Evolutionary conservation across 2,888 invertebrate genomes (phyloP).

Genomic region (Plagodis dolabraria): DNA sequence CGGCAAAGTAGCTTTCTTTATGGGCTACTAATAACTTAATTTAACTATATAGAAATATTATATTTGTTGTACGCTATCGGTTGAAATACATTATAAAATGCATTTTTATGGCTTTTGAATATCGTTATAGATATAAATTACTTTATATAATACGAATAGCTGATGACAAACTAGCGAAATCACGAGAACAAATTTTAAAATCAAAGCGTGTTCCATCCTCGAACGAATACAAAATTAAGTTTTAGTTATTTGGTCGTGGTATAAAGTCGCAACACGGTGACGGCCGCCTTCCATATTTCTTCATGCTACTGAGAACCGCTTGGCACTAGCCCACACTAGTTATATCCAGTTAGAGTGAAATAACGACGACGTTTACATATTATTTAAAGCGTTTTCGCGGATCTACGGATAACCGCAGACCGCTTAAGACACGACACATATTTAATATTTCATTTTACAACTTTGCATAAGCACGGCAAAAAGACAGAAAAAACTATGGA

Average conservation of each 20-base stretch:
- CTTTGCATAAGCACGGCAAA: constrained; percentile 5
- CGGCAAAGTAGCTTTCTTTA: constrained; percentile 8
- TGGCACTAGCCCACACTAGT: constrained; percentile 57
- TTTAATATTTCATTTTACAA: constrained; percentile 7
- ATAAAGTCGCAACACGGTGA: constrained; percentile 53
- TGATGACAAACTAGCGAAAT: neutral
- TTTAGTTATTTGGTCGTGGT: constrained; percentile 33
- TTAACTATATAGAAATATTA: no score
- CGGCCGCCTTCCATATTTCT: constrained; percentile 61
- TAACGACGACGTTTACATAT: constrained; percentile 49
- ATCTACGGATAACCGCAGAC: constrained; percentile 30
- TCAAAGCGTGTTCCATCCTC: constrained; percentile 33
- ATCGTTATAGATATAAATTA: neutral
- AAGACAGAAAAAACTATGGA: constrained; percentile 5
- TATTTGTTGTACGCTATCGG: no score
- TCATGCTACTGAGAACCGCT: constrained; percentile 53
- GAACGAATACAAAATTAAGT: constrained; percentile 42
- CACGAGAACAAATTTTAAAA: constrained; percentile 1
- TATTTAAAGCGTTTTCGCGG: constrained; percentile 46
- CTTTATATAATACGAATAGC: constrained; percentile 2
- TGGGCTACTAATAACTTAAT: neutral
- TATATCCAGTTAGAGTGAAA: constrained; percentile 59
- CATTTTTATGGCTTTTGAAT: no score
- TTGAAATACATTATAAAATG: no score
- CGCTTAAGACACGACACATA: constrained; percentile 6